These are phyloP conservation scores for Diogma glabrata DNA, from an alignment of 2,888 invertebrate genomes.

Conservation along the genomic window DNA sequence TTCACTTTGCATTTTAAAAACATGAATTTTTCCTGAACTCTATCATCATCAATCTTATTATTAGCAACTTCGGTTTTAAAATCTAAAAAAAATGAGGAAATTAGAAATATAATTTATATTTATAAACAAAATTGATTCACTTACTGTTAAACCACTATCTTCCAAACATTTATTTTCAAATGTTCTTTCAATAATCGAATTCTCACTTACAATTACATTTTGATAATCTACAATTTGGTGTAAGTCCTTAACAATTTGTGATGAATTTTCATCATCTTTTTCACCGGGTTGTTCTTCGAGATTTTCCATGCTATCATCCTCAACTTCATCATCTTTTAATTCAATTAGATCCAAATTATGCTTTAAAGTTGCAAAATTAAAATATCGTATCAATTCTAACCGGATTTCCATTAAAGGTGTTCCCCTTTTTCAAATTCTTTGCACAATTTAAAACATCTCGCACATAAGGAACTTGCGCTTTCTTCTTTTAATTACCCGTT, in stretches of 20 bases:
- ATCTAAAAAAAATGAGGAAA: too few species aligned
- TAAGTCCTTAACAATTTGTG: constrained; percentile 23
- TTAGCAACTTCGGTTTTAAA: too few species aligned
- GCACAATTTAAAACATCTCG: constrained; percentile 52
- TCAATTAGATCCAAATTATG: constrained; percentile 15
- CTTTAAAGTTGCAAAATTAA: constrained; percentile 35
- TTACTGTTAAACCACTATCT: too few species aligned
- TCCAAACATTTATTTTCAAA: background rate
- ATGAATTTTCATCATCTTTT: constrained; percentile 18
- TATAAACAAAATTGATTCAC: too few species aligned
- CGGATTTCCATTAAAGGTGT: constrained; percentile 41
- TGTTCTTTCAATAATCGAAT: background rate
- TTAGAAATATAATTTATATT: too few species aligned
- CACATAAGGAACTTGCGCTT: constrained; percentile 46
- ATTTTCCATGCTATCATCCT: constrained; percentile 21
- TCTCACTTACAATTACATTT: background rate
- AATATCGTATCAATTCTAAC: constrained; percentile 39
- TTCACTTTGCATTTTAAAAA: too few species aligned
- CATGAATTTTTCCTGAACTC: too few species aligned
- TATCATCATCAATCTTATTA: too few species aligned
- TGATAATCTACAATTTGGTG: constrained; percentile 4
- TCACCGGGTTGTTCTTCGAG: constrained; percentile 19
- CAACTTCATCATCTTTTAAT: constrained; percentile 18
- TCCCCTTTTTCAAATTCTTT: constrained; percentile 50
- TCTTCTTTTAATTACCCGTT: constrained; percentile 37